Evolutionary conservation across 2,797 vertebrate species (phyloP), one percentile per base, ranked within the genome.

Genomic region (Sebastes itinus): DNA sequence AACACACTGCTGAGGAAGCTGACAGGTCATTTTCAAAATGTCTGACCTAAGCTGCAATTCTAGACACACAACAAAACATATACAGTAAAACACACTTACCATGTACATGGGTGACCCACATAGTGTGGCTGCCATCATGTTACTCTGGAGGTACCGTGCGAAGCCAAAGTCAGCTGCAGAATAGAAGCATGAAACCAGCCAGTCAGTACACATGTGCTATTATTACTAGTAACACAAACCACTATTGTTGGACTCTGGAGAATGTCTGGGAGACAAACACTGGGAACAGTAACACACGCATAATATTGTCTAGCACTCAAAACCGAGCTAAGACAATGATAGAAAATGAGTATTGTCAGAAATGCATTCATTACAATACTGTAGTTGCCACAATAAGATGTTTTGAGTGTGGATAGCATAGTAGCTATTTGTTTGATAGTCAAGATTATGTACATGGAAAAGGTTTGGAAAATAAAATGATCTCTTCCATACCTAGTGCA

Each of bases 111-210:
- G 98, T 33, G 98, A 99, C 18, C 98, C 98, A 78, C 98, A 99
- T 3, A 99, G 93, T 0, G 98, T 99, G 82, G 98, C 98, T n/a
- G 98, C 98, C 98, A 99, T 99, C 97, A 99, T 99, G 94, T 99
- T 99, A 95, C 97, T 99, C 88, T 99, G 98, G 59, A 99, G 97
- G 79, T 99, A 99, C 60, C 98, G 97, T 76, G 98, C 98, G 83
- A 99, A 99, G 67, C 98, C 98, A 94, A 99, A 99, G 94, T 99
- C 98, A 93, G 98, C 98, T 99, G 94, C 63, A 87, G 90, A 79
- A 85, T 71, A 77, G 42, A 85, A 55, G 8, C 23, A 75, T 3
- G 54, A 80, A 59, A 81, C 33, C 63, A 67, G 52, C 2, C 61
- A 76, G 69, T 84, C 30, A 85, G 62, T 22, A 46, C 18, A 81